Evolutionary conservation across 2,888 invertebrate species (phyloP).

Genomic region (Netelia virgata): DNA sequence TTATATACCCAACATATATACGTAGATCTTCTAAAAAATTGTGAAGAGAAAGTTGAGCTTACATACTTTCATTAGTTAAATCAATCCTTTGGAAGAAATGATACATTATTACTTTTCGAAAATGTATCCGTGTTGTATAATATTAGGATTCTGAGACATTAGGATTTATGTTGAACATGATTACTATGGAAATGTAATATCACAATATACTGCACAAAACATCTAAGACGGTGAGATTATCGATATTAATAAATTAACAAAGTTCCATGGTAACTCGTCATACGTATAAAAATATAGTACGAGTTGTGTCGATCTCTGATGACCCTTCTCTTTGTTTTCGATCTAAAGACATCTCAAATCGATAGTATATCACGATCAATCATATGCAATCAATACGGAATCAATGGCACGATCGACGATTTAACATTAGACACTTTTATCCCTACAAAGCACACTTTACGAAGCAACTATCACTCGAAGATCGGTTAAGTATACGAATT

Average conservation of each 20-base stretch:
- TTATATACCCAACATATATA: slow-evolving; percentile 20
- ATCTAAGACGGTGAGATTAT: slow-evolving; percentile 61
- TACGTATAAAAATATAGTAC: slow-evolving; percentile 68
- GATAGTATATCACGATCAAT: slow-evolving; percentile 44
- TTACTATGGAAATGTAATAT: slow-evolving; percentile 51
- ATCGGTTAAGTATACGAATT: neutral
- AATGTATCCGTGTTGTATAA: slow-evolving; percentile 32
- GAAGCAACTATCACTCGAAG: slow-evolving; percentile 33
- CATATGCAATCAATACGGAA: slow-evolving; percentile 27
- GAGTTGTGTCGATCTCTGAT: slow-evolving; percentile 54
- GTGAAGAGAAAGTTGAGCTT: slow-evolving; percentile 17
- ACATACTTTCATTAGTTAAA: neutral
- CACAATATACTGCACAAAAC: slow-evolving; percentile 62
- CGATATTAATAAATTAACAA: slow-evolving; percentile 63
- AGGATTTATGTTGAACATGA: slow-evolving; percentile 21
- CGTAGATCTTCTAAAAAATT: slow-evolving; percentile 30
- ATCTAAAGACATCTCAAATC: slow-evolving; percentile 6
- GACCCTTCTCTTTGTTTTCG: slow-evolving; percentile 17
- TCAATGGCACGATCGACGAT: slow-evolving; percentile 36
- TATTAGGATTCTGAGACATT: neutral
- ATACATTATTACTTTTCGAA: neutral
- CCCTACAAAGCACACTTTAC: slow-evolving; percentile 42
- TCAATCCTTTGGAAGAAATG: neutral
- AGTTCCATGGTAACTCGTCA: slow-evolving; percentile 55
- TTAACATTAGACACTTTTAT: slow-evolving; percentile 10